phyloP scores from a whole-genome alignment of 2,797 vertebrate species.

The Eutrigla gurnardus region DNA sequence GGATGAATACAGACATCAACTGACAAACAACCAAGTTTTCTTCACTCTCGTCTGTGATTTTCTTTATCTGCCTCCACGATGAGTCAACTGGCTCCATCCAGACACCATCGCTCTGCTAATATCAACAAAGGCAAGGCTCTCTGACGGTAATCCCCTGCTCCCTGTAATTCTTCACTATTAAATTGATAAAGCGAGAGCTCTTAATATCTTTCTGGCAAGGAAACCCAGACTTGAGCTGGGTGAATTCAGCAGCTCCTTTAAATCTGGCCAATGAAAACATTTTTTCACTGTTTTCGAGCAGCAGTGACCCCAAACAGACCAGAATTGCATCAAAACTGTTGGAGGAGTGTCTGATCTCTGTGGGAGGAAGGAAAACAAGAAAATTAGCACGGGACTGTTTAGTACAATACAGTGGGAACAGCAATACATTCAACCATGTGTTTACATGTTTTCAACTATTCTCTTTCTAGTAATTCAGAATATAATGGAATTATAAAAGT shows the following conservation, averaged over 20 bases:
- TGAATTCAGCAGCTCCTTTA: slow-evolving; percentile 26
- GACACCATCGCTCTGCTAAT: slow-evolving; percentile 44
- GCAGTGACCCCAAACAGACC: slow-evolving; percentile 2
- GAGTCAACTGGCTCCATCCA: slow-evolving; percentile 25
- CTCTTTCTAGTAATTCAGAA: not conserved
- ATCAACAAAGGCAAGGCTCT: slow-evolving; percentile 22
- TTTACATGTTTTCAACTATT: not conserved
- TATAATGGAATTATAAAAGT: not conserved
- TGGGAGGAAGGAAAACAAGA: slow-evolving; percentile 10
- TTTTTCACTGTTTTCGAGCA: slow-evolving; percentile 24
- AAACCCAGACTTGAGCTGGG: slow-evolving; percentile 17
- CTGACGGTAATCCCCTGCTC: slow-evolving; percentile 44
- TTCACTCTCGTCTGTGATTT: slow-evolving; percentile 14
- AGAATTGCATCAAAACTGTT: slow-evolving; percentile 19
- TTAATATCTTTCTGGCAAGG: slow-evolving; percentile 43
- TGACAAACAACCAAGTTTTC: not conserved
- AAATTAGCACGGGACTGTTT: slow-evolving; percentile 5
- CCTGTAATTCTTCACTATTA: slow-evolving; percentile 41
- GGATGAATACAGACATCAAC: slow-evolving; percentile 1
- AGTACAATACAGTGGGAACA: not conserved
- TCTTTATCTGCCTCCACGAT: slow-evolving; percentile 31
- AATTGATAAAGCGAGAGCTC: slow-evolving; percentile 47
- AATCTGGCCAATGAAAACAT: slow-evolving; percentile 48
- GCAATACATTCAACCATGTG: not conserved
- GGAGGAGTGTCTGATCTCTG: slow-evolving; percentile 7